Evolutionary conservation across 2,113 vertebrate genomes (phyloP), one percentile per base, ranked within the genome.

Genomic region (Elephantulus edwardii): DNA sequence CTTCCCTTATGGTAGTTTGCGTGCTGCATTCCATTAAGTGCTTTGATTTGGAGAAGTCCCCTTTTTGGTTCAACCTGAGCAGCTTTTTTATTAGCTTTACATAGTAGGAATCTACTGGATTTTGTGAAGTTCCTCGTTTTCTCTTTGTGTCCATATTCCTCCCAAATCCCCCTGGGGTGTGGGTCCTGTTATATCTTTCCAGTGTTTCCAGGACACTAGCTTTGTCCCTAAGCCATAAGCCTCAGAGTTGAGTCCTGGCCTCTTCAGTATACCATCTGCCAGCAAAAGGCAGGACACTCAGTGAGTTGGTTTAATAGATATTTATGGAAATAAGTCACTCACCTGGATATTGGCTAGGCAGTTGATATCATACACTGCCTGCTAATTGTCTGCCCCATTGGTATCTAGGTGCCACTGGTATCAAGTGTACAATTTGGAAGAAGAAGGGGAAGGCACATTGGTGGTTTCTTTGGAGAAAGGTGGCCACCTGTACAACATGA

Each of bases 61-160:
- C 64, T 85, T 42, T 54, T 71, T 30, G n/a, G 24, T 46, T 72
- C 48, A 66, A 24, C 14, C 13, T 44, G 35, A 83, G 28, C n/a
- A 44, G 19, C 68, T 81, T 66, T 86, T 88, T 92, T 78, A 71
- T 75, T 86, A 71, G 58, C 54, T 85, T 76, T 40, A 58, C 33
- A 0, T 70, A 20, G 13, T 71, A 78, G 52, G 38, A 14, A 30
- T 92, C 26, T 75, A 42, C 87, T 79, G 35, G 40, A 50, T 58
- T 66, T 66, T 62, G n/a, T 68, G 81, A 85, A 72, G 38, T 20
- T 22, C 38, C 22, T 42, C 2, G 2, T 74, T 77, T 89, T 72
- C 56, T 8, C n/a, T 62, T 71, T 28, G 58, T 74, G 40, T 77
- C 82, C 42, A 66, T 5, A 35, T 68, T 54, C 24, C 30, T 62